A percentile compares a stretch with the other conserved stretches of the same genome.
Conservation (phyloP, 2,888 invertebrate species). For the Steinernema hermaphroditum region DNA sequence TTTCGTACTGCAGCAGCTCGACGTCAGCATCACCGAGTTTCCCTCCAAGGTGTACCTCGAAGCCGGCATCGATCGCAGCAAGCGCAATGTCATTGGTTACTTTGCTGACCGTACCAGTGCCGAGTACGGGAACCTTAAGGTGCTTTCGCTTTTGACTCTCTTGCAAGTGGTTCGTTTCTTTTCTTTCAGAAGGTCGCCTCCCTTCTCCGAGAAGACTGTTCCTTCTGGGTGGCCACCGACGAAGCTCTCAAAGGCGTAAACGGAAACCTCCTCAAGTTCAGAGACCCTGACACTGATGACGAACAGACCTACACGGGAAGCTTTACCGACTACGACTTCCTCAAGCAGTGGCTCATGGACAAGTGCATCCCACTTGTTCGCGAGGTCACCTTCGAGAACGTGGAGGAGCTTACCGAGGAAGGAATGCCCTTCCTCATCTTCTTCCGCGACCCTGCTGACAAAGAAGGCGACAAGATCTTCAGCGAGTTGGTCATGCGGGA, state of each 20-base stretch:
- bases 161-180: too few relatives aligned
- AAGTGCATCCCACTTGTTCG: slow-evolving; percentile 96
- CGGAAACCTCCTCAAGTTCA: slow-evolving; percentile 54
- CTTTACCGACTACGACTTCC: slow-evolving; percentile 73
- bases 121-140: slow-evolving; percentile 54
- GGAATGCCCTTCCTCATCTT: slow-evolving; percentile 88
- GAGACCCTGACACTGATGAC: slow-evolving; percentile 59
- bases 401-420: slow-evolving; percentile 77
- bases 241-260: slow-evolving; percentile 42
- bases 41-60: slow-evolving; percentile 65
- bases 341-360: slow-evolving; percentile 84
- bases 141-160: slow-evolving; percentile 34
- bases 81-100: slow-evolving; percentile 61
- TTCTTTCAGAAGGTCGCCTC: slow-evolving; percentile 70
- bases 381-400: slow-evolving; percentile 99
- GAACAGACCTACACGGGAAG: slow-evolving; percentile 62
- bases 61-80: slow-evolving; percentile 52
- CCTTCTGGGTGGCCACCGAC: slow-evolving; percentile 80
- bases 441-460: slow-evolving; percentile 84
- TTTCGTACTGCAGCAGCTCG: slow-evolving; percentile 85
- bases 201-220: slow-evolving; percentile 89
- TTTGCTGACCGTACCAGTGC: slow-evolving; percentile 47
- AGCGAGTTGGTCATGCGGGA: slow-evolving; percentile 77
- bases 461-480: slow-evolving; percentile 83
- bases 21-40: slow-evolving; percentile 82